Conservation (phyloP, 2,888 invertebrate species). For the Pycnomerus fuliginosus region DNA sequence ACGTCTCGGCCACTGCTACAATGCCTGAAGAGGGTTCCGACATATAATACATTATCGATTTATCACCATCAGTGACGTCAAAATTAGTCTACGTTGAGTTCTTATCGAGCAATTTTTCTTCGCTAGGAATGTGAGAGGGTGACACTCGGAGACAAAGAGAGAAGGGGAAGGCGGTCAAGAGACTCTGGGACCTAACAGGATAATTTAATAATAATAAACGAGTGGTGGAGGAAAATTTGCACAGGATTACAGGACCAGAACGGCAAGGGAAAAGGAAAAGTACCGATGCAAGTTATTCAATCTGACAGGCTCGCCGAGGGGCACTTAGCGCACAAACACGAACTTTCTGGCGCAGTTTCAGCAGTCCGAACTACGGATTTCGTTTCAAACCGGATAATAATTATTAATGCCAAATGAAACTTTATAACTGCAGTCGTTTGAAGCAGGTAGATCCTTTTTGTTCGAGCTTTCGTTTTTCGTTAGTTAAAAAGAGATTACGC, state of each 20-base stretch:
- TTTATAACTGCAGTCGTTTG: too few relatives aligned
- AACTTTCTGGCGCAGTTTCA: conserved; percentile 1
- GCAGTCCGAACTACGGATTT: too few relatives aligned
- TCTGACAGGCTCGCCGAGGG: conserved; percentile 20
- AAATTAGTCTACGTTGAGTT: not conserved
- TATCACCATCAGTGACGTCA: conserved; percentile 7
- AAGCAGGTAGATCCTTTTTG: too few relatives aligned
- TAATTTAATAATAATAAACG: conserved; percentile 32
- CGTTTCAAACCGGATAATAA: too few relatives aligned
- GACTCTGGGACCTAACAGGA: conserved; percentile 22
- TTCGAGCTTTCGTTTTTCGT: too few relatives aligned
- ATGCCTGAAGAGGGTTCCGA: conserved; percentile 8
- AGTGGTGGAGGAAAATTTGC: conserved; percentile 12
- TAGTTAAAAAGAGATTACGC: too few relatives aligned
- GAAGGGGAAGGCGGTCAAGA: not conserved
- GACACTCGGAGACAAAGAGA: too few relatives aligned
- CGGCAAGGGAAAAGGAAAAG: conserved; percentile 7
- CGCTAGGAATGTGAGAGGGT: too few relatives aligned
- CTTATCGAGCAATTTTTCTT: not conserved
- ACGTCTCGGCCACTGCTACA: conserved; percentile 21
- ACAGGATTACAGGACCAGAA: conserved; percentile 15
- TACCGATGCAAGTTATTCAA: conserved; percentile 14
- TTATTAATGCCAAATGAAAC: too few relatives aligned
- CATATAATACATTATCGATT: conserved; percentile 18
- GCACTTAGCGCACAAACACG: conserved; percentile 17